Conservation (phyloP, 2,113 vertebrate genomes). For the Eptesicus fuscus region DNA sequence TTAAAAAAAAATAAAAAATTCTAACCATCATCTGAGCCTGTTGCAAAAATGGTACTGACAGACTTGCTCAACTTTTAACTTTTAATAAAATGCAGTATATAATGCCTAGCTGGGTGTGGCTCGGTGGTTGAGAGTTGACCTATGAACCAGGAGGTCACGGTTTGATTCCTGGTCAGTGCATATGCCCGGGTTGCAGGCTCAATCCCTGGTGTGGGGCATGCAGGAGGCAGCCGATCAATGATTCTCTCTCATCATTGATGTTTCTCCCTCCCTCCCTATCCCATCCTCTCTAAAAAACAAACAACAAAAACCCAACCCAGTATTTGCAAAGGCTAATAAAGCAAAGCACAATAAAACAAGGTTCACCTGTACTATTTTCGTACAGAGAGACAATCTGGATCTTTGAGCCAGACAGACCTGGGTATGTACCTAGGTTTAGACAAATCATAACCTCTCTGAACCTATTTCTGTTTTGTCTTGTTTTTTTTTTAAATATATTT, state of each 20-base stretch:
- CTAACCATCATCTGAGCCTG: neutral
- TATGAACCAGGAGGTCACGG: too few relatives aligned
- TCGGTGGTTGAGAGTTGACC: too few relatives aligned
- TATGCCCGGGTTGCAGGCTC: too few relatives aligned
- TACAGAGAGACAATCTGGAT: neutral
- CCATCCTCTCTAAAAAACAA: too few relatives aligned
- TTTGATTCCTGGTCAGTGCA: too few relatives aligned
- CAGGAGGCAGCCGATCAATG: too few relatives aligned
- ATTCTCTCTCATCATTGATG: too few relatives aligned
- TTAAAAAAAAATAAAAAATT: neutral
- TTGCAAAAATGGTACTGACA: neutral
- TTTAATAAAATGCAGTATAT: neutral
- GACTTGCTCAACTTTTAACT: neutral
- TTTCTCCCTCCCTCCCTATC: too few relatives aligned
- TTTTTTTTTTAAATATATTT: too few relatives aligned
- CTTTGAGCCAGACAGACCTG: conserved; percentile 25
- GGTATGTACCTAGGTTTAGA: neutral
- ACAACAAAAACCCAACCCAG: too few relatives aligned
- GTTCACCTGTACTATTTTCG: neutral
- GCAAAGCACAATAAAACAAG: neutral
- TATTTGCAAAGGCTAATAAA: neutral
- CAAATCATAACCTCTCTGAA: neutral
- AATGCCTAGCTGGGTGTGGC: too few relatives aligned
- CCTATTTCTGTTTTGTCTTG: neutral
- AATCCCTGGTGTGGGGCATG: too few relatives aligned